phyloP scores from a whole-genome alignment of 2,113 vertebrate species.

The Pluvialis apricaria region DNA sequence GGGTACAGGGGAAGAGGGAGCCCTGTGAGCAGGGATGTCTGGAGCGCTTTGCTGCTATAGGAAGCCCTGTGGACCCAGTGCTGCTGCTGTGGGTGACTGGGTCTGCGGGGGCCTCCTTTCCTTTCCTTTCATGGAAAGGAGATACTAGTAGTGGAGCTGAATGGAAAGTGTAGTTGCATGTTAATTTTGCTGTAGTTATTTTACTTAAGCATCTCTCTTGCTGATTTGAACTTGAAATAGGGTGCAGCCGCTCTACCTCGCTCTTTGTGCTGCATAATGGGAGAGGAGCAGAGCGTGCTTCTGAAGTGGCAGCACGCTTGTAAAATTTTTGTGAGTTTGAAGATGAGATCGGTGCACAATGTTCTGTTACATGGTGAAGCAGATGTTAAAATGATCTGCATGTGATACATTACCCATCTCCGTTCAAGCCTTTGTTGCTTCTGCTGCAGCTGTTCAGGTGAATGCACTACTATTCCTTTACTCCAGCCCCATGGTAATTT shows the following conservation, averaged over 20 bases:
- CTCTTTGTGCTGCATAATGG: not conserved
- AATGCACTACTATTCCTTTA: not conserved
- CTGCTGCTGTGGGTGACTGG: not conserved
- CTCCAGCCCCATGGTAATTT: not conserved
- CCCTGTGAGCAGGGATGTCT: not conserved
- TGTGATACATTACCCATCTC: not conserved
- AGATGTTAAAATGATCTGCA: not conserved
- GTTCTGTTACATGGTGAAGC: not conserved
- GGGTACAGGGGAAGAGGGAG: not conserved
- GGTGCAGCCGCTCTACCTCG: not conserved
- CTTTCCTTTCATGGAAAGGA: not conserved
- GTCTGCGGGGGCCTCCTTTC: not conserved
- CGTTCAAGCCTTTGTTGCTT: not conserved
- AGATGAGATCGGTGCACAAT: not conserved
- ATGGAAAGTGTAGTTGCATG: rapidly evolving
- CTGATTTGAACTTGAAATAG: not conserved
- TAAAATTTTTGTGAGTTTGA: not conserved
- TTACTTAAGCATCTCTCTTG: not conserved
- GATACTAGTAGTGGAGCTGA: not conserved
- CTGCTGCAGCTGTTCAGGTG: not conserved
- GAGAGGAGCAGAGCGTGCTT: not conserved
- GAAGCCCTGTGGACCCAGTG: not conserved
- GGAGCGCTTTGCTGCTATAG: not conserved
- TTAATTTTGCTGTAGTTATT: not conserved
- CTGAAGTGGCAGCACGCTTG: not conserved